Evolutionary conservation across 2,888 invertebrate species (phyloP).

Genomic region (Octonoba sinensis): DNA sequence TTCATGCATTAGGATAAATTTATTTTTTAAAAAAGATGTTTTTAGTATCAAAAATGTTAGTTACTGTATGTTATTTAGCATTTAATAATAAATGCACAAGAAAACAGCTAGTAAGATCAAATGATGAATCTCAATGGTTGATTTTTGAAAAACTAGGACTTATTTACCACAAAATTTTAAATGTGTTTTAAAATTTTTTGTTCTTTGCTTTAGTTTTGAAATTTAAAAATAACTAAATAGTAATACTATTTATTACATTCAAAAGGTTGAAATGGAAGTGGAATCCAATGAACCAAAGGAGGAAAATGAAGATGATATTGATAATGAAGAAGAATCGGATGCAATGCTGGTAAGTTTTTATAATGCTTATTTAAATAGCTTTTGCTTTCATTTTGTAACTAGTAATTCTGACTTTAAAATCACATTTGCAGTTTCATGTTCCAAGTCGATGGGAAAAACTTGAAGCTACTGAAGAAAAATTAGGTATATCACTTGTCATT

Average conservation of each 20-base stretch:
- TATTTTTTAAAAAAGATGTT: too few relatives aligned
- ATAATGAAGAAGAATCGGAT: conserved; percentile 55
- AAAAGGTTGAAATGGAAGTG: conserved; percentile 67
- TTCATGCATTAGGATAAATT: neutral
- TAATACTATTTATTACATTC: too few relatives aligned
- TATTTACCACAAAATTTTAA: too few relatives aligned
- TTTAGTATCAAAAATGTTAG: too few relatives aligned
- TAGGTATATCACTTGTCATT: conserved; percentile 77
- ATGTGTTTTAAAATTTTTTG: too few relatives aligned
- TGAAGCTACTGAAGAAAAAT: conserved; percentile 83
- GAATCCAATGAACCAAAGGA: conserved; percentile 66
- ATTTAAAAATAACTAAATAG: too few relatives aligned
- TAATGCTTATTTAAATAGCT: neutral
- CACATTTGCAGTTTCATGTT: conserved; percentile 37
- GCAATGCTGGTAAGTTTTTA: neutral
- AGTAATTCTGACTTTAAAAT: neutral
- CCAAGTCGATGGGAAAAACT: conserved; percentile 88
- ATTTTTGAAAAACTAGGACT: too few relatives aligned
- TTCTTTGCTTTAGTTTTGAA: too few relatives aligned
- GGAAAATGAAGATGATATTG: conserved; percentile 66
- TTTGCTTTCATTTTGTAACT: neutral
- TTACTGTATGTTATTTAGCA: too few relatives aligned
- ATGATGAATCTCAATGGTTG: too few relatives aligned
- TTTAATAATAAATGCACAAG: too few relatives aligned
- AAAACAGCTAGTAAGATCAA: too few relatives aligned